Percentiles rank a stretch among this genome's conserved stretches.
These are phyloP conservation scores for Liodrosophila aerea DNA, from an alignment of 2,888 invertebrate species.

Conservation along the genomic window DNA sequence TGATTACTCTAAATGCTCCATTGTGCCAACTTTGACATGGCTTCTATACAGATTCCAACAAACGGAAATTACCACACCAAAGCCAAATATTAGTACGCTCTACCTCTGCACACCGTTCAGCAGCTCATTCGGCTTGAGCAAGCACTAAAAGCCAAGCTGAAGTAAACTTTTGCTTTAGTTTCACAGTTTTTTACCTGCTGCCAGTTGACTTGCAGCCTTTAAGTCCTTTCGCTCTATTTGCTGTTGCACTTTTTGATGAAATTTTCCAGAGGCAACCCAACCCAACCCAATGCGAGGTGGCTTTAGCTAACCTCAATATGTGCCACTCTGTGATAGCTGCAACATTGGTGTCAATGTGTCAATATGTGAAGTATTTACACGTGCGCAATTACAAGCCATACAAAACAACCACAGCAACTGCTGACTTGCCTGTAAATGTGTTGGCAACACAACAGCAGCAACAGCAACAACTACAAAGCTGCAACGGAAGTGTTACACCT, in stretches of 20 bases:
- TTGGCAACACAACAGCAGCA: too few species aligned
- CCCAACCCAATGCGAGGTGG: conserved; percentile 1
- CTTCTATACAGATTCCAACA: too few species aligned
- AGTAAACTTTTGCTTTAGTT: too few species aligned
- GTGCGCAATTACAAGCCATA: conserved; percentile 70
- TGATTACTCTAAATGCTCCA: not conserved
- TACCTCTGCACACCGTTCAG: too few species aligned
- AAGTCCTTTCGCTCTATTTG: too few species aligned
- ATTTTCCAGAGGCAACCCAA: conserved; percentile 5
- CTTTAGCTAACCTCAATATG: conserved; percentile 54
- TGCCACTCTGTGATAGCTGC: conserved; percentile 26
- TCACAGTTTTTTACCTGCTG: too few species aligned
- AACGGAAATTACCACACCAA: too few species aligned
- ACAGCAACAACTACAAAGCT: too few species aligned
- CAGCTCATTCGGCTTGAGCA: too few species aligned
- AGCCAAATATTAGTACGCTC: too few species aligned
- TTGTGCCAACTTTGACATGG: not conserved
- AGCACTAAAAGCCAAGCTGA: too few species aligned
- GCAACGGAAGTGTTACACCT: conserved; percentile 28
- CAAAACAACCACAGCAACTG: conserved; percentile 30
- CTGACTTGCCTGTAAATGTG: not conserved
- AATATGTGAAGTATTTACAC: conserved; percentile 68
- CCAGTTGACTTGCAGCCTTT: too few species aligned
- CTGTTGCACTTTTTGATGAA: conserved; percentile 1
- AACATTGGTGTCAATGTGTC: conserved; percentile 71